Conservation (phyloP, 2,113 vertebrate species). For the Nanorana parkeri region DNA sequence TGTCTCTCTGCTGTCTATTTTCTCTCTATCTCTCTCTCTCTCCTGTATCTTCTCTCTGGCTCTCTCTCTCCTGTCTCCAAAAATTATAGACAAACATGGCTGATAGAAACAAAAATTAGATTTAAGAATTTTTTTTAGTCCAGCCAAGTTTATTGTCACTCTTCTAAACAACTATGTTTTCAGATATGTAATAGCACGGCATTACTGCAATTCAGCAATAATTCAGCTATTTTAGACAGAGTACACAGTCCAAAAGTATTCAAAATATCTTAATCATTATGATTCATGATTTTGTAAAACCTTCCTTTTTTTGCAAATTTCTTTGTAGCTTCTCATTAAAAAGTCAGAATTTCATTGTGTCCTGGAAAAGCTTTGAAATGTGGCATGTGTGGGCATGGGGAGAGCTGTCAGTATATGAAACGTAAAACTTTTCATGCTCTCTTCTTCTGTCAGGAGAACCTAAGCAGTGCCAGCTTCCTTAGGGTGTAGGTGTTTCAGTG, state of each 20-base stretch:
- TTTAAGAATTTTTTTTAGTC: too few species aligned
- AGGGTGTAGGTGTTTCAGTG: constrained; percentile 56
- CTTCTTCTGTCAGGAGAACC: constrained; percentile 55
- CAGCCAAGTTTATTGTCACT: too few species aligned
- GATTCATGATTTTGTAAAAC: background rate
- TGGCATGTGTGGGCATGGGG: constrained; percentile 66
- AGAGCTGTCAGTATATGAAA: constrained; percentile 63
- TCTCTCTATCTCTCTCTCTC: too few species aligned
- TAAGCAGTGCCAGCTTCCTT: constrained; percentile 62
- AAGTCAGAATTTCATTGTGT: constrained; percentile 24
- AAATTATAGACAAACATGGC: background rate
- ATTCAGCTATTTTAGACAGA: too few species aligned
- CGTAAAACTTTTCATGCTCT: constrained; percentile 38
- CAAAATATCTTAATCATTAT: background rate
- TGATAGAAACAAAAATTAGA: too few species aligned
- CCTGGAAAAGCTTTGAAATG: constrained; percentile 40
- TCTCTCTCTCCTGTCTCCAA: too few species aligned
- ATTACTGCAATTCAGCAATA: too few species aligned
- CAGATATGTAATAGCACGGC: too few species aligned
- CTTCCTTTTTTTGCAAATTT: background rate
- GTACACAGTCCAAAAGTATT: too few species aligned
- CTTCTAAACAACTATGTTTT: too few species aligned
- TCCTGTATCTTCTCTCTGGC: too few species aligned
- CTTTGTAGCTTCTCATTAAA: background rate
- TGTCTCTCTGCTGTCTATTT: too few species aligned